These are phyloP conservation scores for Punctoribates punctum DNA, from an alignment of 2,888 invertebrate genomes.

Conservation along the genomic window DNA sequence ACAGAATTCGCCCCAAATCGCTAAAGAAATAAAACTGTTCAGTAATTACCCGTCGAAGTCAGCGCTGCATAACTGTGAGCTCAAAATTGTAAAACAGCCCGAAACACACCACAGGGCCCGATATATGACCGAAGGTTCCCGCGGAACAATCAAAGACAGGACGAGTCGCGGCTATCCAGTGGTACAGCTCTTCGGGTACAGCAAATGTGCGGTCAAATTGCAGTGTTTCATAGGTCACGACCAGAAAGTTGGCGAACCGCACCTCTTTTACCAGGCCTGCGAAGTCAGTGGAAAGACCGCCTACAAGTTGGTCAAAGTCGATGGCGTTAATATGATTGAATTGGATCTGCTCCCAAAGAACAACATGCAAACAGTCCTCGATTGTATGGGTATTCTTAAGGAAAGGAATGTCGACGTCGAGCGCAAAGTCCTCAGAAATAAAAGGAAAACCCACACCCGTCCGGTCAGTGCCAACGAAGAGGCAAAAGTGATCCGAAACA, in stretches of 20 bases:
- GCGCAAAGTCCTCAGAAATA: slow-evolving; percentile 64
- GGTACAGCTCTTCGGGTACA: slow-evolving; percentile 78
- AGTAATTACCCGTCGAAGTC: slow-evolving; percentile 32
- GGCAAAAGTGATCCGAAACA: slow-evolving; percentile 62
- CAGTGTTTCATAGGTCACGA: slow-evolving; percentile 93
- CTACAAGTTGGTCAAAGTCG: slow-evolving; percentile 52
- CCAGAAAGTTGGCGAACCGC: slow-evolving; percentile 69
- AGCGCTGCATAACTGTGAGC: neutral
- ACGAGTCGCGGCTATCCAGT: slow-evolving; percentile 87
- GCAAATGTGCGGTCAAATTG: slow-evolving; percentile 71
- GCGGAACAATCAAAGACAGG: slow-evolving; percentile 91
- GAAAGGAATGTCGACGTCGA: slow-evolving; percentile 93
- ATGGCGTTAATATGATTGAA: slow-evolving; percentile 53
- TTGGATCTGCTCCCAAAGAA: slow-evolving; percentile 53
- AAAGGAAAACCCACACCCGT: slow-evolving; percentile 47
- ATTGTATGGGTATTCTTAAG: slow-evolving; percentile 93
- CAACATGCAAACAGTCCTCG: slow-evolving; percentile 55
- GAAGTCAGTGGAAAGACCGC: slow-evolving; percentile 55
- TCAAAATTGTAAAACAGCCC: slow-evolving; percentile 38
- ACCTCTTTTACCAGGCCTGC: slow-evolving; percentile 57
- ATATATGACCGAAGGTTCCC: slow-evolving; percentile 91
- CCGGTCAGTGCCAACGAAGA: slow-evolving; percentile 60
- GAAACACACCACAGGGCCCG: slow-evolving; percentile 53
- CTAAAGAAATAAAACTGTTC: slow-evolving; percentile 30
- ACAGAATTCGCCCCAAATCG: neutral